These are phyloP conservation scores for Pyxicephalus adspersus DNA, from an alignment of 2,113 vertebrate species.

Conservation along the genomic window DNA sequence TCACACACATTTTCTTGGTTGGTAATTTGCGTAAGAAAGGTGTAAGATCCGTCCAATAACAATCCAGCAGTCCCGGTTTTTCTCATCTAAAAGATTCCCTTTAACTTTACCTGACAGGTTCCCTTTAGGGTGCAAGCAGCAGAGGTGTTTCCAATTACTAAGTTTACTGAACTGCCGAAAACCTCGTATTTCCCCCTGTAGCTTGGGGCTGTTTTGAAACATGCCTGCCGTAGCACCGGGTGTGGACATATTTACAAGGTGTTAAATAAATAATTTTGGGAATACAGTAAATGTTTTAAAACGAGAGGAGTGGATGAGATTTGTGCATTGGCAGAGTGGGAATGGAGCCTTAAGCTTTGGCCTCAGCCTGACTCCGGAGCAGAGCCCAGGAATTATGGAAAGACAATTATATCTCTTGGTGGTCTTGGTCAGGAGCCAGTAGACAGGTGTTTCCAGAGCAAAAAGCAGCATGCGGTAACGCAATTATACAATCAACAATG, in stretches of 20 bases:
- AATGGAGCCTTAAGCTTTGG: not conserved
- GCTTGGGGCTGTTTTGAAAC: not conserved
- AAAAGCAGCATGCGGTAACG: too few species aligned
- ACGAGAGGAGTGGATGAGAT: not conserved
- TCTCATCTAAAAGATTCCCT: too few species aligned
- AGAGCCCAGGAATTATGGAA: not conserved
- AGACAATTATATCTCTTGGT: not conserved
- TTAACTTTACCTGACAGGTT: too few species aligned
- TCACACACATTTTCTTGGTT: too few species aligned
- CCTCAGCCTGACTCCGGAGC: not conserved
- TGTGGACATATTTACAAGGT: slow-evolving; percentile 19
- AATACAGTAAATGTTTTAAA: slow-evolving; percentile 1
- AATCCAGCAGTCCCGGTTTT: too few species aligned
- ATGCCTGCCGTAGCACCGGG: not conserved
- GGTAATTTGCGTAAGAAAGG: too few species aligned
- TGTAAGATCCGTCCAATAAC: too few species aligned
- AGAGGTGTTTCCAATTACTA: too few species aligned
- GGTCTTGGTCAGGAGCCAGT: not conserved
- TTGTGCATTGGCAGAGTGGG: not conserved
- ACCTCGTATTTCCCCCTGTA: not conserved
- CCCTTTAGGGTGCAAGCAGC: too few species aligned
- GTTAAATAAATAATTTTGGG: slow-evolving; percentile 18
- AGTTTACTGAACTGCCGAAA: not conserved
- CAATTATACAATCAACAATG: too few species aligned
- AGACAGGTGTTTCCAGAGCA: not conserved